Evolutionary conservation across 2,888 invertebrate genomes (phyloP), one percentile per base, ranked within the genome.

Genomic region (Hyposoter dolosus): DNA sequence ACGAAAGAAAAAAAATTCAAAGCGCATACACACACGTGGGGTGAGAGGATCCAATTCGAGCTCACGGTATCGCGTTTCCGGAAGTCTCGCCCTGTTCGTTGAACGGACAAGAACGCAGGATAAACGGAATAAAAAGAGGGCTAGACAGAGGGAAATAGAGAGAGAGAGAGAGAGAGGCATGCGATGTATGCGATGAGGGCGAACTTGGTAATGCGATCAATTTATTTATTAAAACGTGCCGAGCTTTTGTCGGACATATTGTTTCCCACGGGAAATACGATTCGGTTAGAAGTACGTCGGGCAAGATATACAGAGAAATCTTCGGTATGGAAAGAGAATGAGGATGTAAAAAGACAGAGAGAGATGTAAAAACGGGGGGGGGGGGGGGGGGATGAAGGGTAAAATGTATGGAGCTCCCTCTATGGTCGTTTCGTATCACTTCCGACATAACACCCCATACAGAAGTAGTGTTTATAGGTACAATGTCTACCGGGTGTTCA

Each of bases 191-290:
- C 35, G 17, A 81, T 71, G 80, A 80, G 85, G 78, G 87, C 85
- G 85, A 47, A 68, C 68, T 86, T 66, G 83, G 86, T 86, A 92
- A 92, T 90, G 89, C 88, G 92, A 92, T 92, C 90, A 92, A 92
- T 92, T 92, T 92, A 92, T 92, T 92, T 92, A 92, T 92, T 90
- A 92, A 90, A 91, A 91, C 90, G 90, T 91, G 89, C 88, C 88
- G 83, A 77, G 88, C 89, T 90, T 91, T 90, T 91, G 91, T 90
- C 87, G 87, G 83, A 87, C 68, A 88, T 83, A 88, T 78, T 75
- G 86, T 88, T 92, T 92, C 91, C 92, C 91, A 92, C 91, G 91
- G 89, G 91, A 91, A 91, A 92, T 91, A 90, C 89, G 91, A 91
- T 88, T 90, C 88, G 90, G 88, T 89, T 89, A 83, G 88, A 90